Conservation (phyloP, 2,113 vertebrate genomes). For the Clupea harengus region DNA sequence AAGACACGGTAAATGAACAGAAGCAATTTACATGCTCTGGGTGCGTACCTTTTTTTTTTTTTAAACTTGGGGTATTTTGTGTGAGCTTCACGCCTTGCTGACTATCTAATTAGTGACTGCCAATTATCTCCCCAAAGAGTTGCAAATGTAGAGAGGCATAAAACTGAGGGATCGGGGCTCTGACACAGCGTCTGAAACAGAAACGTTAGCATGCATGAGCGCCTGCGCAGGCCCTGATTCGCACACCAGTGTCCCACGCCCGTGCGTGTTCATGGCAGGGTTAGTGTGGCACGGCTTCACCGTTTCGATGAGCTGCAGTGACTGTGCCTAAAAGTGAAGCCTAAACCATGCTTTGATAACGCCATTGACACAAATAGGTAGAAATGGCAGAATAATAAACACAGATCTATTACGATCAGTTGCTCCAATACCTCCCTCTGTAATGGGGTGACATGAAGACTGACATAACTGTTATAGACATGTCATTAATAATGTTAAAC, state of each 20-base stretch:
- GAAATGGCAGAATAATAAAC: too few species aligned
- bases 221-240: neutral
- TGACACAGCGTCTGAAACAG: neutral
- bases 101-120: slow-evolving; percentile 42
- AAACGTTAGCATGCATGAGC: neutral
- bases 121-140: slow-evolving; percentile 30
- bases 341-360: too few species aligned
- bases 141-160: neutral
- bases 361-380: too few species aligned
- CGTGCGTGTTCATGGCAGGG: too few species aligned
- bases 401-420: too few species aligned
- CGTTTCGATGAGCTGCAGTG: too few species aligned
- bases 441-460: too few species aligned
- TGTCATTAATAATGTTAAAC: neutral
- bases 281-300: too few species aligned
- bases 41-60: slow-evolving; percentile 21
- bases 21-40: slow-evolving; percentile 36
- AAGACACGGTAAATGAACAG: slow-evolving; percentile 26
- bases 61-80: slow-evolving; percentile 17
- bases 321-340: too few species aligned
- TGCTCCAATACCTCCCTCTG: too few species aligned
- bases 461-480: too few species aligned
- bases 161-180: neutral
- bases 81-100: slow-evolving; percentile 36
- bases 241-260: neutral